Evolutionary conservation across 2,888 invertebrate species (phyloP), one percentile per base, ranked within the genome.

Genomic region (Embidobia sp.): DNA sequence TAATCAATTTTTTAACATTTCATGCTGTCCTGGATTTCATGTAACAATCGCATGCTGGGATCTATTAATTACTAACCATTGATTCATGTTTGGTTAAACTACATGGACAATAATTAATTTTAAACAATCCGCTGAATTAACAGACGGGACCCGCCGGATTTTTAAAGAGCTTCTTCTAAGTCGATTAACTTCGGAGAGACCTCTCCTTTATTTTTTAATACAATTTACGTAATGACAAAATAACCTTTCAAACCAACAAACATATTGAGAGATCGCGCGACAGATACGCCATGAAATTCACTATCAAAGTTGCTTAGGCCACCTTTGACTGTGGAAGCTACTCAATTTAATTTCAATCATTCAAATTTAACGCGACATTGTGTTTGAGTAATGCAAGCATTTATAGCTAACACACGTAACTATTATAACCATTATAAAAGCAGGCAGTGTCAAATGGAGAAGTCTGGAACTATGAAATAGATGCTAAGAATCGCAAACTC

Each of bases 91-190:
- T n/a, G n/a, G n/a, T n/a, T n/a, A n/a, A n/a, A 48, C 11, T 48
- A 63, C 72, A 48, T 63, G 63, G 22, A 7, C 11, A 26, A 6
- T 29, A 4, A 37, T n/a, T 29, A 44, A 57, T 29, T 51, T 33
- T 51, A 63, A 29, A 15, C 15, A 7, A 40, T 13, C 40, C n/a
- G 15, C n/a, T 2, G 2, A 53, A 63, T 15, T 46, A 70, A 63
- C 8, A 96, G 96, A 95, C 96, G 92, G 96, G 96, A 91, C 95
- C 96, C 90, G 95, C 96, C 91, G 96, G 96, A 92, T 96, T 96
- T 94, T 94, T 96, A 91, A 96, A 96, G 93, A 96, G 96, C 94
- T 96, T 96, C 93, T 96, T 96, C 94, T 96, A 96, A 95, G 83
- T 85, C 84, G 82, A 85, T 84, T 85, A 85, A 84, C 81, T 81